These are phyloP conservation scores for Sander vitreus DNA, from an alignment of 2,113 vertebrate species.

Conservation along the genomic window DNA sequence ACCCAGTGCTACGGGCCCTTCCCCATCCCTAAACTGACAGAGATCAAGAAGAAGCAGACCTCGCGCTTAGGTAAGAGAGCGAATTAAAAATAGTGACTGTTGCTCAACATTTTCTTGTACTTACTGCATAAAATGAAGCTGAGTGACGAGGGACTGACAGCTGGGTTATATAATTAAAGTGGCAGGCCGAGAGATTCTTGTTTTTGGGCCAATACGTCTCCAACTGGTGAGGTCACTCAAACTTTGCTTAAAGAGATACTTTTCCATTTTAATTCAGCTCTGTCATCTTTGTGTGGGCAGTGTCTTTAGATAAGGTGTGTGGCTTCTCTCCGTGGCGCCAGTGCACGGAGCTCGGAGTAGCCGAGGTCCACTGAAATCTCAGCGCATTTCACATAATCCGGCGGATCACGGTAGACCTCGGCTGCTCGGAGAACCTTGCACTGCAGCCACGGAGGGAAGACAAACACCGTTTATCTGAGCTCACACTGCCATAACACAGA, in stretches of 20 bases:
- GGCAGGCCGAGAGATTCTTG: not conserved
- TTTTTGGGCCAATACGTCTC: constrained; percentile 1
- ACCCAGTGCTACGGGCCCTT: constrained; percentile 88
- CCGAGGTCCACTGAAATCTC: too few relatives aligned
- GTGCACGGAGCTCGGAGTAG: too few relatives aligned
- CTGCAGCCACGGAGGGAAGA: too few relatives aligned
- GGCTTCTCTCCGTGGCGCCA: too few relatives aligned
- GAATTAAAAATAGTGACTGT: not conserved
- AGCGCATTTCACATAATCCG: too few relatives aligned
- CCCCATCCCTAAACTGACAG: constrained; percentile 85
- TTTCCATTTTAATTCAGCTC: too few relatives aligned
- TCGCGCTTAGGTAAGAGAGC: constrained; percentile 80
- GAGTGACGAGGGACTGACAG: constrained; percentile 8
- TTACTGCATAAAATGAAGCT: constrained; percentile 2
- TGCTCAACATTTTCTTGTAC: not conserved
- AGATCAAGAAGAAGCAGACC: constrained; percentile 84
- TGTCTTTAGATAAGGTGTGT: too few relatives aligned
- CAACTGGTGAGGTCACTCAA: not conserved
- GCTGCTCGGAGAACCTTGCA: too few relatives aligned
- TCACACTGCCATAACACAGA: too few relatives aligned
- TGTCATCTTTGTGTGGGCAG: too few relatives aligned
- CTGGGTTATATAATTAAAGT: not conserved
- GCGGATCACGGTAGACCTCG: too few relatives aligned
- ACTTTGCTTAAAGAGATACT: not conserved
- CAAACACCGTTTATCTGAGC: too few relatives aligned